Percentiles rank a stretch among this genome's conserved stretches.
These are phyloP conservation scores for Drosophila villosipedis DNA, from an alignment of 2,888 invertebrate genomes.

Conservation along the genomic window DNA sequence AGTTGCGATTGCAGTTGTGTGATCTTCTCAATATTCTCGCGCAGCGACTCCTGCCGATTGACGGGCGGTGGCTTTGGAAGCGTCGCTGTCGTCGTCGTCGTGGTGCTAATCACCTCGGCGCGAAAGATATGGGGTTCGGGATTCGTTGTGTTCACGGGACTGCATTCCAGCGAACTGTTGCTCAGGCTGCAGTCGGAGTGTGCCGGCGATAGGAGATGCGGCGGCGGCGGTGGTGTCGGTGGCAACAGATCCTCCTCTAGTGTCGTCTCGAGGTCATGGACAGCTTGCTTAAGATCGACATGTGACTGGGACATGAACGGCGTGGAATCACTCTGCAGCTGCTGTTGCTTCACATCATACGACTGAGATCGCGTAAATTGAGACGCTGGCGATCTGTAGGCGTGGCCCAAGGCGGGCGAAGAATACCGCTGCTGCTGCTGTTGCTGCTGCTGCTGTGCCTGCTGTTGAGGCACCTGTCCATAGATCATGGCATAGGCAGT, in stretches of 20 bases:
- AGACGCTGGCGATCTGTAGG: conserved; percentile 60
- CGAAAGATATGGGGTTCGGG: conserved; percentile 80
- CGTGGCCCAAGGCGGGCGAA: conserved; percentile 77
- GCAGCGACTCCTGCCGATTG: conserved; percentile 83
- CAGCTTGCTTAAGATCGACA: conserved; percentile 84
- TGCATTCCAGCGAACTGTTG: conserved; percentile 70
- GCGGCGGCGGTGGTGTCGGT: conserved; percentile 55
- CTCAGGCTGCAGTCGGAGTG: conserved; percentile 84
- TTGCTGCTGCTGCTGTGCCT: conserved; percentile 23
- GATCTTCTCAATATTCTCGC: conserved; percentile 85
- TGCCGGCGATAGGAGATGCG: conserved; percentile 83
- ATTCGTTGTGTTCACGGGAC: conserved; percentile 53
- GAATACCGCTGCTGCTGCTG: conserved; percentile 75
- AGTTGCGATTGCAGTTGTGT: conserved; percentile 85
- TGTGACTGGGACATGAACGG: conserved; percentile 84
- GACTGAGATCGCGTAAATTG: conserved; percentile 84
- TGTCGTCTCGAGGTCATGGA: conserved; percentile 83
- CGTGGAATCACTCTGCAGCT: conserved; percentile 68
- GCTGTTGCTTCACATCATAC: conserved; percentile 77
- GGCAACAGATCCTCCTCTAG: conserved; percentile 75
- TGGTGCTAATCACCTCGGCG: conserved; percentile 84
- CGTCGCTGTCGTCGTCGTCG: conserved; percentile 73
- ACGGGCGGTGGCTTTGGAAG: conserved; percentile 66
- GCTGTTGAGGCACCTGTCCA: conserved; percentile 44
- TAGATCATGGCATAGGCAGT: conserved; percentile 69